These are phyloP conservation scores for Gobionotothen gibberifrons DNA, from an alignment of 2,797 vertebrate genomes.

Conservation along the genomic window DNA sequence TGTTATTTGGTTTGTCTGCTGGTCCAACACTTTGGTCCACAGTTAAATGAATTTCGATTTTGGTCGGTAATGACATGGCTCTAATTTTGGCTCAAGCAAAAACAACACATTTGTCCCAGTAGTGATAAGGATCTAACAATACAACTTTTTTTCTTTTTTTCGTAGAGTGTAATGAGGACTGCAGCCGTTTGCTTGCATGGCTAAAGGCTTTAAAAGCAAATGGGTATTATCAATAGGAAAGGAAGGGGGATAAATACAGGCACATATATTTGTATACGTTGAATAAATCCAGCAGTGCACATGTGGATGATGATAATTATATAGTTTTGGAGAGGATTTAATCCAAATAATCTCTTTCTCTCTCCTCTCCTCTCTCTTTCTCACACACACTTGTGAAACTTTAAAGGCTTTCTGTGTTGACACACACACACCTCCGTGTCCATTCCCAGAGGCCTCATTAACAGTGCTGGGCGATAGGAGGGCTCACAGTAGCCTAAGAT, in stretches of 20 bases:
- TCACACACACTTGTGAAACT: conserved; percentile 41
- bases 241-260: conserved; percentile 9
- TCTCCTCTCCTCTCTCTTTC: background rate
- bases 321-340: conserved; percentile 26
- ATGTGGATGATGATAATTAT: conserved; percentile 53
- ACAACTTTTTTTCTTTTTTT: background rate
- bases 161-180: conserved; percentile 13
- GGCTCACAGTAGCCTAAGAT: conserved; percentile 66
- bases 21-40: background rate
- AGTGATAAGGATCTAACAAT: background rate
- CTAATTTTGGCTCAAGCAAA: background rate
- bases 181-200: background rate
- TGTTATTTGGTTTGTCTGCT: background rate
- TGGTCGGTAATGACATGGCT: background rate
- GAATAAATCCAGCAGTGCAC: conserved; percentile 29
- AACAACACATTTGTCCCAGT: background rate
- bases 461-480: conserved; percentile 63
- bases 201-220: conserved; percentile 3
- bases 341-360: conserved; percentile 36
- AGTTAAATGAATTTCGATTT: background rate
- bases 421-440: conserved; percentile 67
- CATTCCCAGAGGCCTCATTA: conserved; percentile 83
- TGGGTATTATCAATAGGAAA: conserved; percentile 7
- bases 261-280: background rate
- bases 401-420: conserved; percentile 66